A percentile compares a stretch with the other conserved stretches of the same genome.
These are phyloP conservation scores for Imbricaverruca yamaguchii DNA, from an alignment of 2,888 invertebrate species.

Conservation along the genomic window DNA sequence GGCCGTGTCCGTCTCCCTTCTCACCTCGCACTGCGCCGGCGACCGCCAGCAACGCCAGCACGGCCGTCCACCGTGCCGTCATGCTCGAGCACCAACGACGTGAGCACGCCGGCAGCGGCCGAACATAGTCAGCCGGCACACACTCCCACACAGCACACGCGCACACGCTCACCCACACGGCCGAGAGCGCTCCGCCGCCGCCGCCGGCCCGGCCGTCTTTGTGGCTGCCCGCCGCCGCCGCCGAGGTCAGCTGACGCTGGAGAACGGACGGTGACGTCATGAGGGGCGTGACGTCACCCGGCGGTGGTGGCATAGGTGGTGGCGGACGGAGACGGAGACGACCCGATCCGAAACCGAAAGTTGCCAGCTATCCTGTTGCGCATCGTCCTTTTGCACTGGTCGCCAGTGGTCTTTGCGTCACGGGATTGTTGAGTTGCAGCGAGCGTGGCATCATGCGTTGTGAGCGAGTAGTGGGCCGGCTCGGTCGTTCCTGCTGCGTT, in stretches of 20 bases:
- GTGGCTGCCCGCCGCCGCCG: background rate
- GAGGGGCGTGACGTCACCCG: background rate
- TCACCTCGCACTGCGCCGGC: background rate
- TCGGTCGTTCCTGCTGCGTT: too few species aligned
- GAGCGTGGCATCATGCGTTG: too few species aligned
- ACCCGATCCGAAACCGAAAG: background rate
- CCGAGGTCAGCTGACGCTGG: constrained; percentile 10
- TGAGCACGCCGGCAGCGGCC: background rate
- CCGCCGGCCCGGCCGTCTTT: background rate
- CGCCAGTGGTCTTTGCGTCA: too few species aligned
- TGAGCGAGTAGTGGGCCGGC: too few species aligned
- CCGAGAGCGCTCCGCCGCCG: background rate
- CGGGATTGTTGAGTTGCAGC: too few species aligned
- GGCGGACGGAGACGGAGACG: constrained; percentile 19
- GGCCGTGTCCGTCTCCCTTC: background rate
- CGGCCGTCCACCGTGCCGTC: background rate
- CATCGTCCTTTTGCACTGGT: too few species aligned
- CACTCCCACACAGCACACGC: background rate
- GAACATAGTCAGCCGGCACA: background rate
- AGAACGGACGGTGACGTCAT: background rate
- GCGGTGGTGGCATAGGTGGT: background rate
- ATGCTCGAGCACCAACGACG: background rate
- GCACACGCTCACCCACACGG: background rate
- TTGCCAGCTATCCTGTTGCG: too few species aligned
- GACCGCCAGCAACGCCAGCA: background rate